Percentiles rank a stretch among this genome's conserved stretches.
These are phyloP conservation scores for Burhinus oedicnemus DNA, from an alignment of 2,113 vertebrate species.

Conservation along the genomic window DNA sequence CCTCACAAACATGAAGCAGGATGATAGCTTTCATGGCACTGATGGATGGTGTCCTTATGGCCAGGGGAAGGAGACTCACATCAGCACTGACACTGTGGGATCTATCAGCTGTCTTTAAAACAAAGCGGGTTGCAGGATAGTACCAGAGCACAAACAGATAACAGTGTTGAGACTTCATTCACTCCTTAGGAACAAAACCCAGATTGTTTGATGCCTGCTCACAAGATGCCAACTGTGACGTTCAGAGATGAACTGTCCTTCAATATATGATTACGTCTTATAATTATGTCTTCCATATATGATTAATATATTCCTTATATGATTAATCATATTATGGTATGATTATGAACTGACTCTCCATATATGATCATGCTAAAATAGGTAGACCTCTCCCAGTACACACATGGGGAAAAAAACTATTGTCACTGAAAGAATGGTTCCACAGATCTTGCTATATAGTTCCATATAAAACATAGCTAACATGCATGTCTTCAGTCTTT, in stretches of 20 bases:
- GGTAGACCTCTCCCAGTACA: not conserved
- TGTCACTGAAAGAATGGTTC: not conserved
- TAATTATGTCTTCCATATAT: not conserved
- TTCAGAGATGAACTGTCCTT: not conserved
- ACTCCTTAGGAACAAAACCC: not conserved
- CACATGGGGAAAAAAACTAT: not conserved
- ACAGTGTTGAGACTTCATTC: not conserved
- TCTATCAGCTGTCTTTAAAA: conserved; percentile 16
- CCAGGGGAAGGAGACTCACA: not conserved
- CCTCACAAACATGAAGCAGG: not conserved
- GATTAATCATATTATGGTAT: not conserved
- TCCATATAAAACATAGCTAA: not conserved
- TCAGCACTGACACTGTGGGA: not conserved
- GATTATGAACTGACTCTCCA: not conserved
- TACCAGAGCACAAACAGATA: not conserved
- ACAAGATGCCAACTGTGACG: not conserved
- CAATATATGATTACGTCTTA: not conserved
- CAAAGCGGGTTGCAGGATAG: not conserved
- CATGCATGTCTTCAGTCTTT: fast-evolving
- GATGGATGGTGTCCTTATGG: conserved; percentile 46
- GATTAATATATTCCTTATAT: not conserved
- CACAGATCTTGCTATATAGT: not conserved
- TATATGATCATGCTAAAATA: not conserved
- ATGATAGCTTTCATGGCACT: conserved; percentile 37
- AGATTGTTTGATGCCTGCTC: not conserved